Percentiles rank a stretch among this genome's conserved stretches.
phyloP scores from a whole-genome alignment of 2,113 vertebrate species.

The Trogon melanurus region DNA sequence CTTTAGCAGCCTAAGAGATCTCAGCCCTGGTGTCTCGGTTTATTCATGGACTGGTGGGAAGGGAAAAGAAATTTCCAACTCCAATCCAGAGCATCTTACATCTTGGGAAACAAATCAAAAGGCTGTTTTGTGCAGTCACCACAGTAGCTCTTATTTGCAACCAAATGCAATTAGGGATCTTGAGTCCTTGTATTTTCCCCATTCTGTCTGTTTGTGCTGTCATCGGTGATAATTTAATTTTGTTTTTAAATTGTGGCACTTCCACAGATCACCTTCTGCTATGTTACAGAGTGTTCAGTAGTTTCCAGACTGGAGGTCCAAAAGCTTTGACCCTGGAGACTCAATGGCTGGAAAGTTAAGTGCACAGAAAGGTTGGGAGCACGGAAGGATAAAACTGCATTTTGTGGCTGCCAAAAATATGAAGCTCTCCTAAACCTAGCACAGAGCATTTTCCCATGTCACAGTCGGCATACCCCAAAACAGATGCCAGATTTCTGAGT shows the following conservation, averaged over 20 bases:
- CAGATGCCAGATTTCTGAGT: neutral
- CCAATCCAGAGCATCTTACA: neutral
- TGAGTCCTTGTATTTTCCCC: neutral
- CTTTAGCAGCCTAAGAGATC: neutral
- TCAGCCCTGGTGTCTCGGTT: neutral
- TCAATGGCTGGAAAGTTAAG: neutral
- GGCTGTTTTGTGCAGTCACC: neutral
- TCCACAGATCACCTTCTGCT: neutral
- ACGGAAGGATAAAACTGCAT: neutral
- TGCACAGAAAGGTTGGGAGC: neutral
- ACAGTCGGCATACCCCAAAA: neutral
- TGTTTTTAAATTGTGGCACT: neutral
- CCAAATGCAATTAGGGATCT: neutral
- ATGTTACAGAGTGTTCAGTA: neutral
- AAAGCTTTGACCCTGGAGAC: neutral
- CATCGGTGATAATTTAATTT: neutral
- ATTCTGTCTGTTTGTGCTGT: neutral
- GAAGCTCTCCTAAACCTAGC: neutral
- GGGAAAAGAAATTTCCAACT: neutral
- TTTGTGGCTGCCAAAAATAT: neutral
- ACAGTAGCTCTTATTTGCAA: neutral
- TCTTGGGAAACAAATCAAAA: neutral
- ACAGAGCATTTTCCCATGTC: neutral
- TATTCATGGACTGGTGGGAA: neutral
- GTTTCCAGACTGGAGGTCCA: neutral